Evolutionary conservation across 2,797 vertebrate species (phyloP).

Genomic region (Danionella dracula): DNA sequence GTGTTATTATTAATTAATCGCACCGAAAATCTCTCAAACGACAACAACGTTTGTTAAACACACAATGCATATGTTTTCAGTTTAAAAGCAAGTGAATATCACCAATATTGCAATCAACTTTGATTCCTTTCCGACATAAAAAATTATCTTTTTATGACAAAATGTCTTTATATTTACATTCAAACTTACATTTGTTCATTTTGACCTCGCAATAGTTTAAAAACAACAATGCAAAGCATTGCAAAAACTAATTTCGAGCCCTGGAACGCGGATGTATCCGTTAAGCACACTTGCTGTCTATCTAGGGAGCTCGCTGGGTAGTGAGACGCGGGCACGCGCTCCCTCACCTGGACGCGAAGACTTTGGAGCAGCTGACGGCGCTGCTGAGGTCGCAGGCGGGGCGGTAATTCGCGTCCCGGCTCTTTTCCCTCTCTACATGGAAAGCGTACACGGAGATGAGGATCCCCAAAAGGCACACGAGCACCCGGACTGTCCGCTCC

Average conservation of each 20-base stretch:
- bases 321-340: background rate
- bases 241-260: no score
- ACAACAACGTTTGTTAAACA: no score
- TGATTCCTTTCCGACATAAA: no score
- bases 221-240: no score
- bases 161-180: background rate
- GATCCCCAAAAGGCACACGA: conserved; percentile 88
- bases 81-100: no score
- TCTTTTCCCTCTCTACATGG: conserved; percentile 89
- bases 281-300: background rate
- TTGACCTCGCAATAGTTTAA: no score
- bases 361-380: conserved; percentile 93
- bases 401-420: conserved; percentile 76
- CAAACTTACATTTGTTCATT: background rate
- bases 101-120: no score
- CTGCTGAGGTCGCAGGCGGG: conserved; percentile 89
- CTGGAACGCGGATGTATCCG: no score
- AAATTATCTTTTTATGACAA: no score
- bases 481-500: conserved; percentile 88
- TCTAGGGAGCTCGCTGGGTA: background rate
- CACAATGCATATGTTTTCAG: no score
- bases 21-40: no score
- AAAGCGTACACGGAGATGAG: conserved; percentile 87
- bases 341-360: conserved; percentile 91
- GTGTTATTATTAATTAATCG: no score